A percentile compares a stretch with the other conserved stretches of the same genome.
Conservation (phyloP, 2,113 vertebrate genomes). For the Oreochromis niloticus region DNA sequence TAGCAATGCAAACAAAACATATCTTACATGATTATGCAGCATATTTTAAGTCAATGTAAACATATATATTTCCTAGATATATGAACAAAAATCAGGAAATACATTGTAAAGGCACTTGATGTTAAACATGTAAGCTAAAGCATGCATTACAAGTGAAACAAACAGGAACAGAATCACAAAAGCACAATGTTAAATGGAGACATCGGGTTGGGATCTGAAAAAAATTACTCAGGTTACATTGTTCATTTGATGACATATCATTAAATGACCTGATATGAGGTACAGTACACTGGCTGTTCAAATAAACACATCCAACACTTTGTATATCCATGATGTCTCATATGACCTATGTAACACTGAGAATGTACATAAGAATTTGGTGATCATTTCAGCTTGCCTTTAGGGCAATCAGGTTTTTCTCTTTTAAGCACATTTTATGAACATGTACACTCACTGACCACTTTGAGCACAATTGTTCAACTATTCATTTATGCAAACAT, state of each 20-base stretch:
- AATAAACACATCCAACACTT: neutral
- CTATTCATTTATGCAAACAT: neutral
- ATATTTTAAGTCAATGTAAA: neutral
- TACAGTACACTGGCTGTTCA: neutral
- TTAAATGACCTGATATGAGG: neutral
- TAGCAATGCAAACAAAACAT: neutral
- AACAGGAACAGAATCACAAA: neutral
- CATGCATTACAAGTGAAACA: neutral
- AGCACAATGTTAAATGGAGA: accelerated
- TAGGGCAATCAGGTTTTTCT: neutral
- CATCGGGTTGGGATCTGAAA: neutral
- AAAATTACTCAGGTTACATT: neutral
- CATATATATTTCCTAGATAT: neutral
- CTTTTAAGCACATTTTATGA: neutral
- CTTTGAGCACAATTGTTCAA: neutral
- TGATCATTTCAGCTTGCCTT: neutral
- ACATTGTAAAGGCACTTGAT: neutral
- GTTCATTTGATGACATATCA: neutral
- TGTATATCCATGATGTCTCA: neutral
- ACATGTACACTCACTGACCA: neutral
- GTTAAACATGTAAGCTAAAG: neutral
- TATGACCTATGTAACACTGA: accelerated
- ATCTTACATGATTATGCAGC: neutral
- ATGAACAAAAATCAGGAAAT: neutral
- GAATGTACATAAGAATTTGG: neutral